A percentile compares a stretch with the other conserved stretches of the same genome.
These are phyloP conservation scores for Sycophaga agraensis DNA, from an alignment of 1,140 invertebrate genomes.

Conservation along the genomic window DNA sequence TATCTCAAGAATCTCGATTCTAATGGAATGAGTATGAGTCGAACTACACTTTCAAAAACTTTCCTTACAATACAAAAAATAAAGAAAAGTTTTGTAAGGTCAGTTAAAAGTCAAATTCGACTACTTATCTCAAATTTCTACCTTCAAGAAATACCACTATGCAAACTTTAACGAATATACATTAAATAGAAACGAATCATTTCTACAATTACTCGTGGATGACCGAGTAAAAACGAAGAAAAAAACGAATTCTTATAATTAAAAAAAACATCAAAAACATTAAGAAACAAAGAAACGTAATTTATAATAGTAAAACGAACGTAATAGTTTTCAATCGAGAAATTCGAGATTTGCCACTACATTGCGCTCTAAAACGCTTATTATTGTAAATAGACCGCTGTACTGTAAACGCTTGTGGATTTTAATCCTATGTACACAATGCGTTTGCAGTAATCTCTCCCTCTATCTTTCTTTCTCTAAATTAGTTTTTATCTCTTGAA, in stretches of 20 bases:
- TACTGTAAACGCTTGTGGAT: constrained; percentile 8
- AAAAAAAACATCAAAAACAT: constrained; percentile 23
- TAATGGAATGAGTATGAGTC: constrained; percentile 25
- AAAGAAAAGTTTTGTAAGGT: too few species aligned
- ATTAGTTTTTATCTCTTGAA: constrained; percentile 24
- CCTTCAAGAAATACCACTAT: constrained; percentile 1
- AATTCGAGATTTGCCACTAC: constrained; percentile 2
- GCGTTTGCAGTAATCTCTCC: constrained; percentile 16
- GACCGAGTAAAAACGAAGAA: constrained; percentile 9
- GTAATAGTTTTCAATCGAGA: constrained; percentile 7
- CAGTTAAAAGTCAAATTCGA: not conserved
- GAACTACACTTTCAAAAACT: not conserved
- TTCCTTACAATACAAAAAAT: not conserved
- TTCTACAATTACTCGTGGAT: not conserved
- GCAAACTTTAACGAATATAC: constrained; percentile 10
- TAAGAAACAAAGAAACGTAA: constrained; percentile 24
- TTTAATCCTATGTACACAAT: constrained; percentile 24
- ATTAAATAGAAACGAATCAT: constrained; percentile 13
- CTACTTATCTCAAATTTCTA: not conserved
- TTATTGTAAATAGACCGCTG: constrained; percentile 12
- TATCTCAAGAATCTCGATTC: constrained; percentile 6
- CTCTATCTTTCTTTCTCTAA: too few species aligned
- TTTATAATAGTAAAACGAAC: constrained; percentile 12
- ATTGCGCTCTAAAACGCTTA: not conserved
- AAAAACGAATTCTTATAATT: constrained; percentile 19